Evolutionary conservation across 92 coral and sea anemone genomes (phyloP).

Genomic region (Phenganax subtilis): DNA sequence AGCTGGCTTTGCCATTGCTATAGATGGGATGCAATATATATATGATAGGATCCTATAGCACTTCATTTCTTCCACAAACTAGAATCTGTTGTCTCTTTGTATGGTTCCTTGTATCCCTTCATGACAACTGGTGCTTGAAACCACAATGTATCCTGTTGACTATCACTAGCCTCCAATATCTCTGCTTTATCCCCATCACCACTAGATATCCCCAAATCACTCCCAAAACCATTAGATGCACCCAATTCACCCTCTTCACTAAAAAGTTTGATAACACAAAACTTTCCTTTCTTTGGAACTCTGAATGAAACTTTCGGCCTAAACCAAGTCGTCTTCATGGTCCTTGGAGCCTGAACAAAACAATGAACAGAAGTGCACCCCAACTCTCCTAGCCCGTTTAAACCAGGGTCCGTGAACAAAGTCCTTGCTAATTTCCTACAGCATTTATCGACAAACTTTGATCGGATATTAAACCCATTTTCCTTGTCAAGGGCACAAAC

Average conservation of each 20-base stretch:
- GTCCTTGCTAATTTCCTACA: slow-evolving; percentile 72
- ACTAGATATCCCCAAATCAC: not conserved
- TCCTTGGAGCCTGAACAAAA: slow-evolving; percentile 63
- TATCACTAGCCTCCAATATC: not conserved
- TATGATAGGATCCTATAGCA: not conserved
- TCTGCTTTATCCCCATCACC: not conserved
- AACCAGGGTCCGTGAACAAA: slow-evolving; percentile 64
- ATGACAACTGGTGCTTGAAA: slow-evolving; percentile 83
- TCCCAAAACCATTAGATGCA: not conserved
- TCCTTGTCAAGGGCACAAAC: slow-evolving; percentile 6
- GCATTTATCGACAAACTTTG: slow-evolving; percentile 48
- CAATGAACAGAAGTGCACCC: slow-evolving; percentile 73
- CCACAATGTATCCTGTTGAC: slow-evolving; percentile 65
- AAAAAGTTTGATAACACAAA: slow-evolving; percentile 44
- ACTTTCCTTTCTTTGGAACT: slow-evolving; percentile 68
- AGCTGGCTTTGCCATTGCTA: not conserved
- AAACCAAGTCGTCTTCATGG: slow-evolving; percentile 63
- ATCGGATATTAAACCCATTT: slow-evolving; percentile 32
- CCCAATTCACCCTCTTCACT: not conserved
- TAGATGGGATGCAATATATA: not conserved
- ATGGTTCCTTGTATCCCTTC: slow-evolving; percentile 62
- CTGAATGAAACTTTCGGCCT: slow-evolving; percentile 80
- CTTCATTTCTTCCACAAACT: slow-evolving; percentile 26
- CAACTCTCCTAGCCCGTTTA: slow-evolving; percentile 67
- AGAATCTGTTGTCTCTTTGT: slow-evolving; percentile 17